Conservation (phyloP, 2,797 vertebrate species). For the Anolis apletophallus region DNA sequence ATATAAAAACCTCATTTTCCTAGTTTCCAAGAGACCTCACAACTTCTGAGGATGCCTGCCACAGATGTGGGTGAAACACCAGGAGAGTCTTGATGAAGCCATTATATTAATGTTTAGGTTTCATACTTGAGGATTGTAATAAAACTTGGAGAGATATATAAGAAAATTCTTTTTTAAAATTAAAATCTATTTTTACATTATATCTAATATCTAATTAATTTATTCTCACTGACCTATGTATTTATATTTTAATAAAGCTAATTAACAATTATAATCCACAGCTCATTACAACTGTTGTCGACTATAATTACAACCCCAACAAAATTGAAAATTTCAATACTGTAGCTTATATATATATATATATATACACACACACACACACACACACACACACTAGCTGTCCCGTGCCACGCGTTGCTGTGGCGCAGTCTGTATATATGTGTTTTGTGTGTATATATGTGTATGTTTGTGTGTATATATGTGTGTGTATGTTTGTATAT, state of each 20-base stretch:
- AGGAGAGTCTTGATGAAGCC: background rate
- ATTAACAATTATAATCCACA: background rate
- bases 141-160: too few relatives aligned
- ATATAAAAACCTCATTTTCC: too few relatives aligned
- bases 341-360: background rate
- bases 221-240: background rate
- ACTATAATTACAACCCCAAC: background rate
- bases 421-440: too few relatives aligned
- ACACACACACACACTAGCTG: too few relatives aligned
- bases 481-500: too few relatives aligned
- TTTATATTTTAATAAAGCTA: background rate
- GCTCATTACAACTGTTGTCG: background rate
- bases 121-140: background rate
- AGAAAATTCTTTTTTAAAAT: background rate
- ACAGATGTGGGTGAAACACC: too few relatives aligned
- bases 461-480: too few relatives aligned
- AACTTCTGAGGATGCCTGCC: too few relatives aligned
- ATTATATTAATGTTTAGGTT: background rate
- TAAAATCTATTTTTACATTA: background rate
- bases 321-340: background rate
- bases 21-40: too few relatives aligned
- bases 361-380: too few relatives aligned
- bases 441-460: too few relatives aligned
- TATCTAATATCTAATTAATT: background rate
- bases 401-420: too few relatives aligned